phyloP scores from a whole-genome alignment of 1,140 invertebrate genomes.

The Halictus rubicundus region DNA sequence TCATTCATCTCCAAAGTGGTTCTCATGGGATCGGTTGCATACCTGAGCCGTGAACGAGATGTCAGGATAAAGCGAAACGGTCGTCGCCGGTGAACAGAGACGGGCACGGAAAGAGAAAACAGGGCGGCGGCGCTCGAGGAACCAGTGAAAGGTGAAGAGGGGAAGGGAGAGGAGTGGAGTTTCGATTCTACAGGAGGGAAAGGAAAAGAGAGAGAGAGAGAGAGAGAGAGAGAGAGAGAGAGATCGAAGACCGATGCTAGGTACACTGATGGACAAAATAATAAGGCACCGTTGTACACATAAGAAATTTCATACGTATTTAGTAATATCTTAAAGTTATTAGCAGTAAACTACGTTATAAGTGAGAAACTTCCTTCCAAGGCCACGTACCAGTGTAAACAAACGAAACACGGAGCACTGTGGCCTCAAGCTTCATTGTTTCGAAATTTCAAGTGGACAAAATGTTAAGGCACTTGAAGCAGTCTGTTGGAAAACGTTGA shows the following conservation, averaged over 20 bases:
- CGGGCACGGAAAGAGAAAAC: not conserved
- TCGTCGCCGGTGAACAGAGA: not conserved
- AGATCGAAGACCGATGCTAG: not conserved
- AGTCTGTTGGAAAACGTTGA: too few species aligned
- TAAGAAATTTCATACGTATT: too few species aligned
- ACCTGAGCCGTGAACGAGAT: not conserved
- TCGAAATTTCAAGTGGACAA: too few species aligned
- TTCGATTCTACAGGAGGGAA: not conserved
- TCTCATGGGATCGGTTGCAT: conserved; percentile 29
- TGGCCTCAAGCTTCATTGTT: too few species aligned
- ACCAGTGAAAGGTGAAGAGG: not conserved
- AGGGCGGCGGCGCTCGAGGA: not conserved
- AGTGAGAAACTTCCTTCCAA: too few species aligned
- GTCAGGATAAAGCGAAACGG: not conserved
- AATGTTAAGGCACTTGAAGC: too few species aligned
- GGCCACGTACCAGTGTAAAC: too few species aligned
- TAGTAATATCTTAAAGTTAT: too few species aligned
- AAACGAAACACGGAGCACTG: too few species aligned
- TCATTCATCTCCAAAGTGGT: conserved; percentile 57
- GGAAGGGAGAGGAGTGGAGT: not conserved
- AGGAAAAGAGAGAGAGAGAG: not conserved
- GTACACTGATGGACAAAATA: too few species aligned
- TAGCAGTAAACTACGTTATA: too few species aligned
- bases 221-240: not conserved
- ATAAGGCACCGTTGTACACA: too few species aligned